A percentile compares a stretch with the other conserved stretches of the same genome.
phyloP scores from a whole-genome alignment of 2,113 vertebrate genomes.

The Hiodon alosoides region DNA sequence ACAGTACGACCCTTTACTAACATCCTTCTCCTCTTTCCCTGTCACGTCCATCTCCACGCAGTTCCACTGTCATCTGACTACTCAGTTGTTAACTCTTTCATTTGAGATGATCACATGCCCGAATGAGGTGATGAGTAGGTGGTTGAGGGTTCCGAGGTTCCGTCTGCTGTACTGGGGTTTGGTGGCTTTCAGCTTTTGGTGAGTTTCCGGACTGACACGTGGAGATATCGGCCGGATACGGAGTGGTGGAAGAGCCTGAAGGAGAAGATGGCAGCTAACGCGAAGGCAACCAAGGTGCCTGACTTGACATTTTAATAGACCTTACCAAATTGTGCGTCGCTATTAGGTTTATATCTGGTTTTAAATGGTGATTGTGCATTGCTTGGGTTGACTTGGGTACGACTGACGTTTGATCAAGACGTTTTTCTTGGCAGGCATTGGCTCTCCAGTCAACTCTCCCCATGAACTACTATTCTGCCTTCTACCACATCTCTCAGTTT shows the following conservation, averaged over 20 bases:
- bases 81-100: background rate
- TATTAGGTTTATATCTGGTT: background rate
- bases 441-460: slow-evolving; percentile 65
- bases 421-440: slow-evolving; percentile 58
- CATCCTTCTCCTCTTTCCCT: background rate
- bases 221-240: slow-evolving; percentile 70
- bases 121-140: background rate
- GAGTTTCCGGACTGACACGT: slow-evolving; percentile 55
- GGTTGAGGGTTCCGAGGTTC: background rate
- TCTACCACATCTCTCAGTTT: slow-evolving; percentile 75
- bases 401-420: background rate
- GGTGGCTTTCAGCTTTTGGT: slow-evolving; percentile 69
- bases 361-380: background rate
- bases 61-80: background rate
- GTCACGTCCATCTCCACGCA: background rate
- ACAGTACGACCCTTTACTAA: slow-evolving; percentile 20
- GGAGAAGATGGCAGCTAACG: slow-evolving; percentile 74
- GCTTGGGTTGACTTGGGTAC: background rate
- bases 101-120: background rate
- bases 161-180: background rate
- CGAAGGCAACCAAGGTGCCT: slow-evolving; percentile 73
- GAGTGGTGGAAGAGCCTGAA: slow-evolving; percentile 80
- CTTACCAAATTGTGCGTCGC: background rate
- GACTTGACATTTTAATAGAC: background rate
- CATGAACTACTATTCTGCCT: slow-evolving; percentile 95